These are phyloP conservation scores for Botrylloides violaceus DNA, from an alignment of 23 tunicate species.

Conservation along the genomic window DNA sequence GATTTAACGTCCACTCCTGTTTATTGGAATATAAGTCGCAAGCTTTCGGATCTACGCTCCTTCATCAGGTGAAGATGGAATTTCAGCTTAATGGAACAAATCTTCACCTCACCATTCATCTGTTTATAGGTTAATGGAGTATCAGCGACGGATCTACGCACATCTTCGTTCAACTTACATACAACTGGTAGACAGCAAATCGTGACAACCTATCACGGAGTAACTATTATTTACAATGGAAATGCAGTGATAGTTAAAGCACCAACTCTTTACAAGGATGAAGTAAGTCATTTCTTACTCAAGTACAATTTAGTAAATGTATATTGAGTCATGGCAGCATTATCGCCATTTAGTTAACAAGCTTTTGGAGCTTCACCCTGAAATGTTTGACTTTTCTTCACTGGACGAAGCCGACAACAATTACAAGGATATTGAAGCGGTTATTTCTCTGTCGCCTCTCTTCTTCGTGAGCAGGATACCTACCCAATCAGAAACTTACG, in stretches of 20 bases:
- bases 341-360: too few relatives aligned
- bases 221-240: not conserved
- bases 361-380: too few relatives aligned
- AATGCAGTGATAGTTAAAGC: not conserved
- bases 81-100: not conserved
- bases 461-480: too few relatives aligned
- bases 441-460: too few relatives aligned
- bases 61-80: too few relatives aligned
- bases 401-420: too few relatives aligned
- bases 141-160: not conserved
- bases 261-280: not conserved
- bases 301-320: not conserved
- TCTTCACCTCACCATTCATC: not conserved
- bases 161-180: not conserved
- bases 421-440: too few relatives aligned
- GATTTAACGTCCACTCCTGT: too few relatives aligned
- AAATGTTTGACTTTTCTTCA: too few relatives aligned
- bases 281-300: not conserved
- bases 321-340: not conserved
- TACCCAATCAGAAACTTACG: too few relatives aligned
- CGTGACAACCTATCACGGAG: not conserved
- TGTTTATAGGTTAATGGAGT: not conserved
- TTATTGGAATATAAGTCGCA: too few relatives aligned
- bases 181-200: not conserved
- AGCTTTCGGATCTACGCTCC: too few relatives aligned